Evolutionary conservation across 1,140 invertebrate genomes (phyloP), one percentile per base, ranked within the genome.

Genomic region (Caerostris extrusa): DNA sequence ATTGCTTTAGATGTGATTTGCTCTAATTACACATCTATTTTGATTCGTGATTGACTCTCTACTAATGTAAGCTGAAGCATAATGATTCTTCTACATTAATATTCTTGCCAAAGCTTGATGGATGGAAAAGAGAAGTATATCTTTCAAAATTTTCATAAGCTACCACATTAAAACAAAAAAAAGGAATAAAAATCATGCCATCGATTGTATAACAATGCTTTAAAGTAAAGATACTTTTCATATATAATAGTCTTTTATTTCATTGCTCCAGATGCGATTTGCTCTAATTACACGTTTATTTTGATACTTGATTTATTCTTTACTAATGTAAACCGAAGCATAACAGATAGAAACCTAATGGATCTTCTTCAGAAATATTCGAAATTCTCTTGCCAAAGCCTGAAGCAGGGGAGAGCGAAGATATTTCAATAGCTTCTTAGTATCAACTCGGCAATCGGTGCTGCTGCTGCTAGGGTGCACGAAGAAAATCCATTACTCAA

Each of bases 401-500:
- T 8, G 8, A 50, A 77, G 71, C 53, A 12, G 34, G 12, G 53
- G 14, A 77, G 34, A 50, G 34, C 53, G 34, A 50, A 50, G 19
- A 77, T 77, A 34, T 50, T 77, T 77, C 71, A 77, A 77, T 77
- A 77, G 53, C 71, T 77, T 50, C 10, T 34, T 34, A 12, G 71
- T 53, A 77, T 53, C 71, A 10, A 53, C 34, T 7, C 71, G 12
- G 50, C 71, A 34, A 77, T 77, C 50, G 34, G 34, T 77, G 34
- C 71, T 77, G 34, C 50, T 34, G 34, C 34, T 34, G 34, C 34
- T 34, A 2, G 34, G 34, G 61, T 10, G 71, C 34, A 8, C 71
- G 50, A 8, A 12, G 71, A 85, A 85, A 85, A 85, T 88, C 86
- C 86, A 88, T 88, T 57, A 88, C 60, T 88, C 86, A 88, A 88